These are phyloP conservation scores for Macquaria australasica DNA, from an alignment of 2,113 vertebrate species.

Conservation along the genomic window DNA sequence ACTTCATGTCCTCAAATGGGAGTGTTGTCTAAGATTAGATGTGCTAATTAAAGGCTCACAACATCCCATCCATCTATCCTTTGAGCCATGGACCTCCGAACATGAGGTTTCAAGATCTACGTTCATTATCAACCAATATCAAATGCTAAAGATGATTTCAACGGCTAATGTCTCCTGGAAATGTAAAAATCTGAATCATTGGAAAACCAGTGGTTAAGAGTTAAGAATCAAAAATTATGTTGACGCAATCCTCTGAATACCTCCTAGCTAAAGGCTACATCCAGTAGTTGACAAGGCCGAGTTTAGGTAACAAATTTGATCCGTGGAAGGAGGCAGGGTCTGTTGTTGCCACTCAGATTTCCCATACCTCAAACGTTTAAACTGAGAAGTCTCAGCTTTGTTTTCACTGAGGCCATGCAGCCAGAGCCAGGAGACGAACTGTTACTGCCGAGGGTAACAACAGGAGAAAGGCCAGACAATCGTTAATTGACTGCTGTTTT, in stretches of 20 bases:
- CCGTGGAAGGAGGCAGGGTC: neutral
- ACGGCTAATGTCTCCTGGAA: neutral
- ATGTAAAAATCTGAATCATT: neutral
- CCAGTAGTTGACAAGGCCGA: neutral
- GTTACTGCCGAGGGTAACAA: neutral
- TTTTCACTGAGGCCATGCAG: neutral
- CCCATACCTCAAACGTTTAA: neutral
- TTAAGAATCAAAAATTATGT: neutral
- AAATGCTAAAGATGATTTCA: neutral
- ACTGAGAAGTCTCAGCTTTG: neutral
- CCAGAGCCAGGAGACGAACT: neutral
- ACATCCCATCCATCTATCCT: neutral
- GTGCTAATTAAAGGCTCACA: conserved; percentile 55
- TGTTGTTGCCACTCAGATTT: neutral
- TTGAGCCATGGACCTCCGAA: neutral
- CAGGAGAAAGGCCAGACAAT: neutral
- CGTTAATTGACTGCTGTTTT: conserved; percentile 16
- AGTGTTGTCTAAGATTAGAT: conserved; percentile 58
- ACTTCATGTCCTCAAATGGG: conserved; percentile 17
- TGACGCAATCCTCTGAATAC: neutral
- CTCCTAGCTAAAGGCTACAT: neutral
- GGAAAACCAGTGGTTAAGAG: neutral
- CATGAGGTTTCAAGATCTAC: neutral
- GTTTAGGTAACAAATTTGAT: neutral
- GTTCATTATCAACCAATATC: neutral